Evolutionary conservation across 2,113 vertebrate species (phyloP).

Genomic region (Monarcha castaneiventris): DNA sequence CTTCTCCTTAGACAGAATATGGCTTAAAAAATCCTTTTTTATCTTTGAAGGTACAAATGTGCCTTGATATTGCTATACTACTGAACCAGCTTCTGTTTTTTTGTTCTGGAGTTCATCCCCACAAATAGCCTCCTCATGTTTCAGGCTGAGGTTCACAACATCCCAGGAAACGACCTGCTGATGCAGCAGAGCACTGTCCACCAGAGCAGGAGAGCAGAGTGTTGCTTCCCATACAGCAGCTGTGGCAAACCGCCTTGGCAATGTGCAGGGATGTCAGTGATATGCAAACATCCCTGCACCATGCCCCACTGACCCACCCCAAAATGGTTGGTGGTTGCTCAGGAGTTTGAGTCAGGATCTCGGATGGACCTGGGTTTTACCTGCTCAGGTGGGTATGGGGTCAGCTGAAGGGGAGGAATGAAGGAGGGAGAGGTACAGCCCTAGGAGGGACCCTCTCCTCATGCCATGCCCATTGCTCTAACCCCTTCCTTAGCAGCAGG

Average conservation of each 20-base stretch:
- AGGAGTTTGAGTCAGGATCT: not conserved
- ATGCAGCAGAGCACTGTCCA: not conserved
- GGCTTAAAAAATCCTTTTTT: not conserved
- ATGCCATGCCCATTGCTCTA: not conserved
- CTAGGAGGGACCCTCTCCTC: not conserved
- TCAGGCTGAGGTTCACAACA: not conserved
- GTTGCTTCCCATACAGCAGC: not conserved
- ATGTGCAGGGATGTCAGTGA: not conserved
- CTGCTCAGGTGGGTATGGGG: fast-evolving
- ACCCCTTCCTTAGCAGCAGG: not conserved
- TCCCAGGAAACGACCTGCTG: not conserved
- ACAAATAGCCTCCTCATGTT: not conserved
- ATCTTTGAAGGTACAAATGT: not conserved
- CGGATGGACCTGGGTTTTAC: not conserved
- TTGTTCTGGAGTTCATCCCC: not conserved
- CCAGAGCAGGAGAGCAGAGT: not conserved
- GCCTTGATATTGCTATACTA: not conserved
- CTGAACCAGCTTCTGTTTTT: not conserved
- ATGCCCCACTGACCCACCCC: not conserved
- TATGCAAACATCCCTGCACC: not conserved
- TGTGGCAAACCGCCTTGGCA: not conserved
- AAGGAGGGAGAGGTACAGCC: not conserved
- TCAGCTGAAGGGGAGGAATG: not conserved
- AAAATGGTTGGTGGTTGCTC: not conserved
- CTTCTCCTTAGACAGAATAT: not conserved